A percentile compares a stretch with the other conserved stretches of the same genome.
These are phyloP conservation scores for Brachionus sp. DNA, from an alignment of 1,140 invertebrate species.

Conservation along the genomic window DNA sequence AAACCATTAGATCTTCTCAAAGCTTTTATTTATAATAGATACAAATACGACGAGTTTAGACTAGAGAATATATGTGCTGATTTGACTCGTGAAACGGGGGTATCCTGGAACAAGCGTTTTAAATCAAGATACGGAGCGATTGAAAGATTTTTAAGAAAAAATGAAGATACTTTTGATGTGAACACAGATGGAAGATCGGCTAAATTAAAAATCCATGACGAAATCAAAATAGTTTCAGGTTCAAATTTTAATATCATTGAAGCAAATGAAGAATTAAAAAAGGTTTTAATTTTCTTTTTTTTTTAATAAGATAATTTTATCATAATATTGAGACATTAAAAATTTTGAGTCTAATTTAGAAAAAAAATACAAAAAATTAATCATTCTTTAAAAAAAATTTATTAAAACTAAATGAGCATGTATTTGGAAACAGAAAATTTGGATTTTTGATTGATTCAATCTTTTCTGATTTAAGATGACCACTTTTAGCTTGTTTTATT, in stretches of 20 bases:
- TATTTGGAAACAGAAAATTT: too few species aligned
- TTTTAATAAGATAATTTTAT: neutral
- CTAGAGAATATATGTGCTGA: conserved; percentile 53
- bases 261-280: neutral
- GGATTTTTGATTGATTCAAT: too few species aligned
- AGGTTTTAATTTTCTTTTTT: conserved; percentile 3
- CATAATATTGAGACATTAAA: too few species aligned
- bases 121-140: conserved; percentile 54
- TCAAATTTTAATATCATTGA: neutral
- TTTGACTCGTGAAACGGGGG: conserved; percentile 54
- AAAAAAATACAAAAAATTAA: too few species aligned
- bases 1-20: conserved; percentile 53
- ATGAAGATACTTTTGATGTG: conserved; percentile 42
- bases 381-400: too few species aligned
- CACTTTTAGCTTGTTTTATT: too few species aligned
- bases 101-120: conserved; percentile 58
- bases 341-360: neutral
- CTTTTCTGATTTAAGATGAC: too few species aligned
- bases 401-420: too few species aligned
- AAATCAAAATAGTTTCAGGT: neutral
- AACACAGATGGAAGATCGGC: conserved; percentile 33
- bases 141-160: conserved; percentile 50
- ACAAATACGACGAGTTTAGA: conserved; percentile 47
- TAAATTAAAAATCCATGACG: conserved; percentile 26
- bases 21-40: conserved; percentile 49